Base-by-base conservation (phyloP, 2,113 vertebrate species). In the Rynchops niger region DNA sequence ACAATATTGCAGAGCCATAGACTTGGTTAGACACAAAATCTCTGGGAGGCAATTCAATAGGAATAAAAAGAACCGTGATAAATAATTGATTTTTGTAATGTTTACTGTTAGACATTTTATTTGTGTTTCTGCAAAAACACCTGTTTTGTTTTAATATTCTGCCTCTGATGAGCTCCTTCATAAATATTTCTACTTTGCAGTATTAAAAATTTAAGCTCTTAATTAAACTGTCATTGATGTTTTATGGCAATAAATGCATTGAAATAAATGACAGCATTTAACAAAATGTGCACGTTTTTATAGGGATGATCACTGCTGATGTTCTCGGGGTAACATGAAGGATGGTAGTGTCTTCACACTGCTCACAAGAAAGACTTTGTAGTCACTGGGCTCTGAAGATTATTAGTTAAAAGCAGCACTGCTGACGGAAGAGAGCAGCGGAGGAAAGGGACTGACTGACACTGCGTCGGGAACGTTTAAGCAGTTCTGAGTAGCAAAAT, bases 151-250 rank as follows among this genome's bases (percentile, higher is more conserved):
- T 95, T 77, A 86, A 81, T 93, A 91, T 76, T 87, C 87, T 69
- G 67, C 67, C 78, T 93, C 71, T 74, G 42, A 94, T 4, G 7
- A 83, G 65, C 36, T 88, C 83, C 69, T 95, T 96, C 94, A 96
- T 97, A 93, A 97, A 98, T 97, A 98, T 97, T 97, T 96, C 96
- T 88, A 42, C 65, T 83, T 73, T n/a, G 34, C 40, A 22, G 12
- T 83, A 95, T 96, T 88, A 97, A 97, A 97, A 95, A 96, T 94
- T 93, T 95, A 96, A 97, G 90, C 69, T 94, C 84, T 94, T 96
- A 97, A 96, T 97, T 97, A 97, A 96, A 95, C 80, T 77, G 81
- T 96, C 97, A 91, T 77, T 87, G 88, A 65, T 93, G 86, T 82
- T 96, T 95, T 82, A 93, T 94, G 72, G 90, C 90, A 96, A 96